These are phyloP conservation scores for Drosophila melanogaster DNA, from an alignment of 1,140 invertebrate species.

Conservation along the genomic window DNA sequence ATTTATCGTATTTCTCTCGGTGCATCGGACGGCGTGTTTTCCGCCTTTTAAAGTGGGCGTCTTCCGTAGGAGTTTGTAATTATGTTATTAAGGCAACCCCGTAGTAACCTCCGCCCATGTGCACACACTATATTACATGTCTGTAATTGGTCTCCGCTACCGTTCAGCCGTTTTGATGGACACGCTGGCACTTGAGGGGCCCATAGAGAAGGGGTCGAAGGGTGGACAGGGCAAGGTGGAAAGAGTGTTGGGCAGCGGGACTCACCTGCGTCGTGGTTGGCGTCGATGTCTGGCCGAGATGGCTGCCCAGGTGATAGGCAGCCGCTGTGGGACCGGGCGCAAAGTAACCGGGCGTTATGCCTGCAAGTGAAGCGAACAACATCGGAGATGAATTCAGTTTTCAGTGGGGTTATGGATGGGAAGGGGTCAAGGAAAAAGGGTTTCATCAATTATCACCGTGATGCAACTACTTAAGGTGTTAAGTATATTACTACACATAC, in stretches of 20 bases:
- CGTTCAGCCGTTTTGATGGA: constrained; percentile 55
- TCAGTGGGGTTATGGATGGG: constrained; percentile 3
- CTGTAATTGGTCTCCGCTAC: constrained; percentile 74
- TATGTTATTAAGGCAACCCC: constrained; percentile 74
- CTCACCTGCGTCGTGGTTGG: constrained; percentile 84
- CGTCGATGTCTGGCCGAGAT: constrained; percentile 83
- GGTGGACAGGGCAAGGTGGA: background rate
- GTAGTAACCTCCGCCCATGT: constrained; percentile 28
- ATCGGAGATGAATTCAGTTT: constrained; percentile 23
- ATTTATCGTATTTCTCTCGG: background rate
- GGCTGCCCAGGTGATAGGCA: constrained; percentile 84
- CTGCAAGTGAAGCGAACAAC: constrained; percentile 66
- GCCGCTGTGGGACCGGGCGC: constrained; percentile 83
- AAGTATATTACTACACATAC: background rate
- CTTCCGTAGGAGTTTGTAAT: constrained; percentile 71
- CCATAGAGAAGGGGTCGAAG: background rate
- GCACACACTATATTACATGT: constrained; percentile 19
- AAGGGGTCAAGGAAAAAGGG: constrained; percentile 41
- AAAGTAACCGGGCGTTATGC: constrained; percentile 84
- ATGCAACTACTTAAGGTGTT: background rate
- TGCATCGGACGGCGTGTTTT: constrained; percentile 52
- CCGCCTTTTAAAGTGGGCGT: constrained; percentile 82
- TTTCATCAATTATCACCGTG: constrained; percentile 57
- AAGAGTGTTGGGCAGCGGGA: constrained; percentile 23
- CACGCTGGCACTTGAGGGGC: constrained; percentile 33